Evolutionary conservation across 2,797 vertebrate species (phyloP), one percentile per base, ranked within the genome.

Genomic region (Coilia nasus): DNA sequence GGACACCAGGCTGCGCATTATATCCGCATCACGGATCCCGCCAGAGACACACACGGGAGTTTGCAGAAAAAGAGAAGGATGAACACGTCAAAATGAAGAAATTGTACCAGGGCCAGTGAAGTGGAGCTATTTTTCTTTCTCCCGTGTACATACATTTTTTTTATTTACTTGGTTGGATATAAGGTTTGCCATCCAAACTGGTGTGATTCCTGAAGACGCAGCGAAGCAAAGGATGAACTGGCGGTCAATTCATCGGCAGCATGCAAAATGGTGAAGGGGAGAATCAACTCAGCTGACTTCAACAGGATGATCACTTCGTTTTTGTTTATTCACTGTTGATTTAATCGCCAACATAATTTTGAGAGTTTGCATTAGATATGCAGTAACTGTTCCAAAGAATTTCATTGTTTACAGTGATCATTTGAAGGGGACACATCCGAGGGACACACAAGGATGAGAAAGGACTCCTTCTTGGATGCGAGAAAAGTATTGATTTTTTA

Each of bases 161-260:
- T 75, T 17, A 41, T 7, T 41, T 41, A 11, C 17, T 35, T 28
- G 67, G 17, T 12, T 25, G 60, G n/a, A 10, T 23, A 1, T 23
- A 59, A 59, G 17, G 57, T 3, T 75, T 75, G 67, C 31, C 14
- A 23, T 10, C n/a, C 44, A 87, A 82, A 86, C 86, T 64, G 60
- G 80, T 81, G 85, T 83, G 85, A 82, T 84, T 85, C 56, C 28
- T 78, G 46, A 85, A 64, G 86, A 80, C 91, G 94, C 94, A 93
- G 92, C 89, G 89, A 93, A 89, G 89, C 89, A 67, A 88, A 91
- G 89, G 90, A 92, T 89, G 86, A 87, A 85, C 88, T 5, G 62
- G 80, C 80, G 87, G 87, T 85, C 82, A 90, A 85, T 86, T 83
- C 54, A 82, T 41, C 19, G 59, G 57, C 60, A 28, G 78, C 59